phyloP scores from a whole-genome alignment of 2,797 vertebrate genomes.

The Scarus forsteni region DNA sequence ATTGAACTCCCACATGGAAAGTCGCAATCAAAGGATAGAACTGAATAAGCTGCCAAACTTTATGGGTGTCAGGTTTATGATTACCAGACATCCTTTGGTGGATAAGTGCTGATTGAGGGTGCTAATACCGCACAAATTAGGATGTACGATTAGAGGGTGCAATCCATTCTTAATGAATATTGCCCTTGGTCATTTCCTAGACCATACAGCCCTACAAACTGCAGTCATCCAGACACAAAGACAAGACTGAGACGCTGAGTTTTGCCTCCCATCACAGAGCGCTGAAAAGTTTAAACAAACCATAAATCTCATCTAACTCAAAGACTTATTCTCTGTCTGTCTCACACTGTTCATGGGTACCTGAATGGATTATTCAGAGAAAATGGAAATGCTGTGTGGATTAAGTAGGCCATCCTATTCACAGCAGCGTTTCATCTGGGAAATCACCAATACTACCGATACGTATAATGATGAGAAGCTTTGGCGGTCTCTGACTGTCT shows the following conservation, averaged over 20 bases:
- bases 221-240: background rate
- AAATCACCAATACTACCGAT: conserved; percentile 64
- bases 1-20: too few relatives aligned
- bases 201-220: conserved; percentile 4
- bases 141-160: too few relatives aligned
- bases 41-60: too few relatives aligned
- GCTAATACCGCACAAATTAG: too few relatives aligned
- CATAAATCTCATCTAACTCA: conserved; percentile 13
- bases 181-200: background rate
- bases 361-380: conserved; percentile 58
- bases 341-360: conserved; percentile 19
- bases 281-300: conserved; percentile 39
- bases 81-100: too few relatives aligned
- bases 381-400: conserved; percentile 48
- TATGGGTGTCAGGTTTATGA: too few relatives aligned
- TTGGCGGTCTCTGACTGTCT: conserved; percentile 21
- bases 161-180: too few relatives aligned
- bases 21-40: too few relatives aligned
- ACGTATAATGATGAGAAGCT: conserved; percentile 56
- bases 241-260: background rate
- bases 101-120: too few relatives aligned
- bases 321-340: conserved; percentile 19
- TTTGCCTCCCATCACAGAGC: background rate
- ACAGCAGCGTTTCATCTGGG: conserved; percentile 62
- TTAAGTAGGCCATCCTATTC: conserved; percentile 70